Base-by-base conservation (phyloP, 2,113 vertebrate genomes). In the Pollimyrus isidori region DNA sequence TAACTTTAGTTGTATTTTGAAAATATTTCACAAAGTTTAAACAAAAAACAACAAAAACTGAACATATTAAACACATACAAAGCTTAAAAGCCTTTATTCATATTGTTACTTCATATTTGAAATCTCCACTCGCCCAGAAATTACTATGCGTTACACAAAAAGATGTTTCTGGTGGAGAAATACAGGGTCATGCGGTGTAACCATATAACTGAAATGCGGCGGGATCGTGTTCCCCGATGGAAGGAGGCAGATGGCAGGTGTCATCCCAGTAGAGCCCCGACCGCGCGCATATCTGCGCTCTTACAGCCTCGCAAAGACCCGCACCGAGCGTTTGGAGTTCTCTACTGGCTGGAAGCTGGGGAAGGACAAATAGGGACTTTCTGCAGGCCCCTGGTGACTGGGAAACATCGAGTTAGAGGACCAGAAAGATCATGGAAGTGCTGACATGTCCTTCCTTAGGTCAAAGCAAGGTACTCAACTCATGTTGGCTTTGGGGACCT, bases 31-130 rank as follows among this genome's bases (percentile, higher is more conserved):
- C 53, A 50, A 21, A 5, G 3, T 35, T 35, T 35, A 35, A 35
- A 35, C 1, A 35, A 35, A 35, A 35, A 35, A 35, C 1, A 35
- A 35, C 1, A 35, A 35, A 35, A 35, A 35, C 2, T 7, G 19
- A 84, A 84, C 7, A 84, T 46, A 46, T 42, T 42, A 45, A 35
- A 80, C 73, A 80, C 73, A 80, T 42, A 42, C 35, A 80, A 80
- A 42, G 73, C 35, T 80, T 80, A 80, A 80, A 85, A 23, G 23
- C 46, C 83, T 86, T 86, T 86, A 86, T 86, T 86, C 45, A 50
- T 4, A 26, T 26, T 49, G 83, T 86, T 17, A 23, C 30, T 35
- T 46, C 9, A 48, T n/a, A 48, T 13, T 50, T 48, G 13, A n/a
- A 48, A 48, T 49, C 10, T 21, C 83, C 45, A 23, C 73, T 13